Percentiles rank a stretch among this genome's conserved stretches.
Evolutionary conservation across 2,113 vertebrate species (phyloP).

Genomic region (Engystomops pustulosus): DNA sequence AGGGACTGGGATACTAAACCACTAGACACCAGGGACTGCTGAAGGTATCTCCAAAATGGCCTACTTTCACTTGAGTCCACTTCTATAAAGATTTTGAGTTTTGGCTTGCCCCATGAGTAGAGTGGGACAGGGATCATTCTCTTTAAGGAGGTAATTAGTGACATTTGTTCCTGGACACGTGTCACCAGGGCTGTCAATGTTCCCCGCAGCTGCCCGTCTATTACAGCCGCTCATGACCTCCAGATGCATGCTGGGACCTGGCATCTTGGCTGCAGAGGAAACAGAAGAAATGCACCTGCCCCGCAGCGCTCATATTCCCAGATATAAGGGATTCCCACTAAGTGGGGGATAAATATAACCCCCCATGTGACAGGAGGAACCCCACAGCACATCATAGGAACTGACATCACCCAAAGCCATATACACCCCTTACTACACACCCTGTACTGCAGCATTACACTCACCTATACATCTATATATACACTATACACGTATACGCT

Average conservation of each 20-base stretch:
- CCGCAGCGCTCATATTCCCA: background rate
- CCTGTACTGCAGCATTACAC: too few species aligned
- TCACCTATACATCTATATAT: too few species aligned
- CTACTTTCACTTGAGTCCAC: too few species aligned
- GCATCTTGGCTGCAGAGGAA: background rate
- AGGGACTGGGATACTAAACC: background rate
- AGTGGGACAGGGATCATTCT: too few species aligned
- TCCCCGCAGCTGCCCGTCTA: background rate
- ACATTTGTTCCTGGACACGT: background rate
- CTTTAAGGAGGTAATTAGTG: background rate
- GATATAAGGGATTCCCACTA: background rate
- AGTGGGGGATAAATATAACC: slow-evolving; percentile 1
- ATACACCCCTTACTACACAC: too few species aligned
- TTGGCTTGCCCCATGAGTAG: too few species aligned
- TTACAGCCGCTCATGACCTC: background rate
- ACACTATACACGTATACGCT: too few species aligned
- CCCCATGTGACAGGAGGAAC: background rate
- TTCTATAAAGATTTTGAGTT: too few species aligned
- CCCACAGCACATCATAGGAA: too few species aligned
- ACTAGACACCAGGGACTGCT: too few species aligned
- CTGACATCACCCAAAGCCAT: too few species aligned
- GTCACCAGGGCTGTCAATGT: background rate
- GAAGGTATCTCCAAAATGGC: too few species aligned
- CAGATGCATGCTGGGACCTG: background rate
- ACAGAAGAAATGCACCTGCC: slow-evolving; percentile 20